Conservation (phyloP, 2,888 invertebrate genomes). For the Ceratothoa steindachneri region DNA sequence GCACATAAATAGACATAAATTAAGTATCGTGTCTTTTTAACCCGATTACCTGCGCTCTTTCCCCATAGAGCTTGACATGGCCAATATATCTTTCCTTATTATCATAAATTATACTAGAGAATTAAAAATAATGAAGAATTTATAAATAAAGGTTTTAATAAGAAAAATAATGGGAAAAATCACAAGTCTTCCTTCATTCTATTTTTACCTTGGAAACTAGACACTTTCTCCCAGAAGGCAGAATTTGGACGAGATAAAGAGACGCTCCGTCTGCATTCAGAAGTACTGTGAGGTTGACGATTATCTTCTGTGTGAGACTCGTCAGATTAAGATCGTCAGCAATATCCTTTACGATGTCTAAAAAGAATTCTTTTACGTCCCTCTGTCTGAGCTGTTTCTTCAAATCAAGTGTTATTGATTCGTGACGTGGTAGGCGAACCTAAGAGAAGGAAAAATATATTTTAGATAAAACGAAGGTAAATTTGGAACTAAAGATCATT, state of each 20-base stretch:
- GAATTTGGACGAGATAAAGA: slow-evolving; percentile 56
- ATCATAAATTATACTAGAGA: no score
- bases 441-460: neutral
- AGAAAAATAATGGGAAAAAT: no score
- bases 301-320: slow-evolving; percentile 56
- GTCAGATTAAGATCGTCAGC: slow-evolving; percentile 58
- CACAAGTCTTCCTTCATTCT: no score
- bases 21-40: no score
- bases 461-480: no score
- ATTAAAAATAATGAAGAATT: no score
- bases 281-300: slow-evolving; percentile 56
- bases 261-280: slow-evolving; percentile 57
- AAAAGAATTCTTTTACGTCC: slow-evolving; percentile 56
- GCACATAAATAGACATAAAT: no score
- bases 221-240: slow-evolving; percentile 54
- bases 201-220: slow-evolving; percentile 55
- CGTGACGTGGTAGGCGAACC: slow-evolving; percentile 55
- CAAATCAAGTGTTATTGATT: slow-evolving; percentile 56
- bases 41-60: no score
- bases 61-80: no score
- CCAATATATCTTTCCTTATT: no score
- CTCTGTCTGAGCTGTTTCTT: slow-evolving; percentile 52
- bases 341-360: slow-evolving; percentile 58
- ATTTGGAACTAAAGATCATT: no score
- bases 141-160: no score